A percentile compares a stretch with the other conserved stretches of the same genome.
Evolutionary conservation across 2,113 vertebrate genomes (phyloP).

Genomic region (Eidolon helvum): DNA sequence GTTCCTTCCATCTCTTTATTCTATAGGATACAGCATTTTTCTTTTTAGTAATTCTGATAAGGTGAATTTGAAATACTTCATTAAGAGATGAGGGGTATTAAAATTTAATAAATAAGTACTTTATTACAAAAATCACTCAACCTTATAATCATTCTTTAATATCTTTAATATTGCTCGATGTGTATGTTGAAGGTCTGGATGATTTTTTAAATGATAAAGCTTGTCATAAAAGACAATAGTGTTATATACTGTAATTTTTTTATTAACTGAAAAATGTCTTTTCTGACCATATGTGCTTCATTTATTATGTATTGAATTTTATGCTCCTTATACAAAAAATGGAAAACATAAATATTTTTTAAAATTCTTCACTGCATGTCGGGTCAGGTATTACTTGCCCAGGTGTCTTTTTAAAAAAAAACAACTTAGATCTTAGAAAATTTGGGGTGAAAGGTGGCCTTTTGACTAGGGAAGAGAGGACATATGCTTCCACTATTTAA

Average conservation of each 20-base stretch:
- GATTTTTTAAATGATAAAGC: not conserved
- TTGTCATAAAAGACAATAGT: not conserved
- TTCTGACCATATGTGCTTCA: not conserved
- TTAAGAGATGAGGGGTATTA: not conserved
- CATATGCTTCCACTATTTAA: not conserved
- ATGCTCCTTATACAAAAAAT: not conserved
- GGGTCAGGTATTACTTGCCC: not conserved
- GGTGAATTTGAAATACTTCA: conserved; percentile 36
- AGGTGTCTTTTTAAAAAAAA: not conserved
- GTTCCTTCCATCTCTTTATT: not conserved
- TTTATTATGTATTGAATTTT: conserved; percentile 36
- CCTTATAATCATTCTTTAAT: not conserved
- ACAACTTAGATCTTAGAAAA: not conserved
- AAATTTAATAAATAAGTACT: not conserved
- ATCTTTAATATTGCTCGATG: not conserved
- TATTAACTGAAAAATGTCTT: not conserved
- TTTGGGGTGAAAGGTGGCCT: not conserved
- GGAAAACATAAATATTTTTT: conserved; percentile 10
- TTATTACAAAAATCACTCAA: not conserved
- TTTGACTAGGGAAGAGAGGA: not conserved
- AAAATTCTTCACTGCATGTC: not conserved
- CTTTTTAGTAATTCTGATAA: conserved; percentile 9
- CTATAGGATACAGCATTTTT: not conserved
- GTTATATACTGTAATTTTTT: not conserved
- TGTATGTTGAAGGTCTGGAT: not conserved